These are phyloP conservation scores for Phoebastria nigripes DNA, from an alignment of 2,797 vertebrate genomes.

Conservation along the genomic window DNA sequence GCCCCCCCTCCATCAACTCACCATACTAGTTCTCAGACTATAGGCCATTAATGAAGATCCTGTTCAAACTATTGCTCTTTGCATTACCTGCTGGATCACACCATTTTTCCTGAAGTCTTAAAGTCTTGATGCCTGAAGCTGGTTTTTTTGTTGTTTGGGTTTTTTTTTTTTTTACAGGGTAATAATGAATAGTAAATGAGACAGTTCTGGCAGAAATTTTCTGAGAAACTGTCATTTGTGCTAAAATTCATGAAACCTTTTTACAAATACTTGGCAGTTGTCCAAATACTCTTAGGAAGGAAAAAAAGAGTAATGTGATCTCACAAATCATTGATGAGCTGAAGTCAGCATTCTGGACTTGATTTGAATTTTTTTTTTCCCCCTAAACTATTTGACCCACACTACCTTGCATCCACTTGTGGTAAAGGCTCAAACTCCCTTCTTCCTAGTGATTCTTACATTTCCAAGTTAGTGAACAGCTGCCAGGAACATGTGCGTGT, in stretches of 20 bases:
- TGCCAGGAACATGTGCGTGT: background rate
- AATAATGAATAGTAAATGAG: background rate
- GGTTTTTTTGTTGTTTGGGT: background rate
- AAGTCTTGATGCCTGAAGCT: no score
- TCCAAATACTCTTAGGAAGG: background rate
- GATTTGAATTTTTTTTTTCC: background rate
- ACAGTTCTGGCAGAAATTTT: background rate
- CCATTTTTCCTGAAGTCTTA: background rate
- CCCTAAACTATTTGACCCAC: no score
- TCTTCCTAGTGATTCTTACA: background rate
- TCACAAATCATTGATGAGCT: background rate
- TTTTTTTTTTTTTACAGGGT: background rate
- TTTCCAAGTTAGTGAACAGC: background rate
- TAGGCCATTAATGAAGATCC: background rate
- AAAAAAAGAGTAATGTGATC: background rate
- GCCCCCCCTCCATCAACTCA: background rate
- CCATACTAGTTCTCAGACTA: background rate
- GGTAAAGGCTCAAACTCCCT: background rate
- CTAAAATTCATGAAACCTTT: background rate
- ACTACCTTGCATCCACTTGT: background rate
- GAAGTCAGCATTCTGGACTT: background rate
- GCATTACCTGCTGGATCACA: background rate
- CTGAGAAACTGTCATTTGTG: background rate
- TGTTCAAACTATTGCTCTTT: background rate
- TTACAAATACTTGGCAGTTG: background rate